Base-by-base conservation (phyloP, 1,140 invertebrate genomes). In the Apolygus lucorum region DNA sequence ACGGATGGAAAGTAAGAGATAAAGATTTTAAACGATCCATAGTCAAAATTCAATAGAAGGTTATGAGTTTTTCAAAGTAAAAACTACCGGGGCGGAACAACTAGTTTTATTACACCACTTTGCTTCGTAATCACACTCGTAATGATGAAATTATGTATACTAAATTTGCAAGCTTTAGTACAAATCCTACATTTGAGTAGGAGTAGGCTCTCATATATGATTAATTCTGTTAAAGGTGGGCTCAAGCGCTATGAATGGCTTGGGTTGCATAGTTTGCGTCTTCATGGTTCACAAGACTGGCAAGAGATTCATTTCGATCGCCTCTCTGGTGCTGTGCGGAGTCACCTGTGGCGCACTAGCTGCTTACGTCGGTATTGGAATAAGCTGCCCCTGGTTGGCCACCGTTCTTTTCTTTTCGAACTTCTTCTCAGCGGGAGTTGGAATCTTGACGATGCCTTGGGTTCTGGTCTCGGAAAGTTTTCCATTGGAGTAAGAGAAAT, bases 351-450 rank as follows among this genome's bases (percentile, higher is more conserved):
- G 70, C 2, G 28, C 66, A 8, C 66, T 72, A 2, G 71, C 63
- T 21, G 59, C 54, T 13, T 68, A 72, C 59, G 52, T 29, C 14
- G 27, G 62, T 22, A 63, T 62, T 11, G 65, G 34, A 0, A 62
- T 67, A 26, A 67, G 13, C 11, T 49, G 28, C 0, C 28, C 71
- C 1, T 72, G 71, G 71, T 49, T 72, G 42, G 68, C 71, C 1
- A 70, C 69, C 28, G 24, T 68, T 34, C 52, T 70, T 2, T 26
- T 72, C 14, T 42, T 52, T 26, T n/a, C 54, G 0, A 67, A 67
- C 2, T 70, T 64, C 54, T 72, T 72, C 59, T 70, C 67, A 2
- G 34, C 63, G 11, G 71, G 71, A 27, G 67, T 70, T 8, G 68
- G 71, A 1, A 59, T 72, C 0, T 13, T 70, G 25, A 63, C 28